Conservation (phyloP, 2,113 vertebrate genomes). For the Oophaga pumilio region DNA sequence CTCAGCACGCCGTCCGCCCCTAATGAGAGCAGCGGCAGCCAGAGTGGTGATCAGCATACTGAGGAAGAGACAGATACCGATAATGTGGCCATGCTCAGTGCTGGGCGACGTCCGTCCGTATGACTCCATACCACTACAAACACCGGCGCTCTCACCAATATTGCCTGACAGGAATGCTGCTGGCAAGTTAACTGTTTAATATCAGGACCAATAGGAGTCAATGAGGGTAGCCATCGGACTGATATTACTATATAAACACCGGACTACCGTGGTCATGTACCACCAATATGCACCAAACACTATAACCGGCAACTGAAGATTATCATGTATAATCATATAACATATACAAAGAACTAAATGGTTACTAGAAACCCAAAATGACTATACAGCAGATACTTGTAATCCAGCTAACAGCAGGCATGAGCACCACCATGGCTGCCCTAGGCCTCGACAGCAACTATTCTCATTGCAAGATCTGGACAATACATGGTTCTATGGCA, state of each 20-base stretch:
- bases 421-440: too few relatives aligned
- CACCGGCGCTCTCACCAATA: background rate
- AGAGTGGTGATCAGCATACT: constrained; percentile 61
- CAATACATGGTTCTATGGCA: too few relatives aligned
- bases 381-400: background rate
- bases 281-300: background rate
- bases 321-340: background rate
- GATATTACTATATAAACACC: background rate
- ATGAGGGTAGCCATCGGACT: background rate
- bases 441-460: background rate
- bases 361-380: background rate
- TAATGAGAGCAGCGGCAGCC: constrained; percentile 57
- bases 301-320: background rate
- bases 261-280: background rate
- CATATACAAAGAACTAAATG: background rate
- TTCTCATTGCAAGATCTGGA: background rate
- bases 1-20: constrained; percentile 49
- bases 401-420: too few relatives aligned
- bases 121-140: background rate
- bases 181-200: background rate
- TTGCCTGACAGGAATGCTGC: background rate
- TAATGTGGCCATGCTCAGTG: constrained; percentile 57
- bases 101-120: constrained; percentile 28
- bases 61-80: constrained; percentile 59
- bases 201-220: background rate